Evolutionary conservation across 2,888 invertebrate genomes (phyloP).

Genomic region (Nomada lathburiana): DNA sequence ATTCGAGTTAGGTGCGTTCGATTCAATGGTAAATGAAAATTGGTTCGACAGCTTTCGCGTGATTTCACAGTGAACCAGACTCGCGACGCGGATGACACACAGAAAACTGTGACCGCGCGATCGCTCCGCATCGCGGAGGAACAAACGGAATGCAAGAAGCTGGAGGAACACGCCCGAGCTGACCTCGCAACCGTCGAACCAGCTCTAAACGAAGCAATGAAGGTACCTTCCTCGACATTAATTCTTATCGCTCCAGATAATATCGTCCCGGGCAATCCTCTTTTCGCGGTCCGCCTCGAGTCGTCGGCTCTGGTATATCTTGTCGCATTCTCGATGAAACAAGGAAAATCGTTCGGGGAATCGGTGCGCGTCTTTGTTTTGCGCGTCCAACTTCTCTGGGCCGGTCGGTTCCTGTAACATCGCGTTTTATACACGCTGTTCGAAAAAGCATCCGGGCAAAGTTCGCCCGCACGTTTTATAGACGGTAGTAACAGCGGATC

Average conservation of each 20-base stretch:
- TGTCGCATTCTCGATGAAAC: conserved; percentile 19
- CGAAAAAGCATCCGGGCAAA: conserved; percentile 20
- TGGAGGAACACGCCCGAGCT: conserved; percentile 92
- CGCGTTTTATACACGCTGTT: conserved; percentile 22
- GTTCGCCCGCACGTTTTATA: neutral
- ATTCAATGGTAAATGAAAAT: no score
- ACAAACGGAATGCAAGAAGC: conserved; percentile 91
- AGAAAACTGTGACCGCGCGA: conserved; percentile 90
- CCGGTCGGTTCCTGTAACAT: conserved; percentile 10
- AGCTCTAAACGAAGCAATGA: conserved; percentile 93
- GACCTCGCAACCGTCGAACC: conserved; percentile 95
- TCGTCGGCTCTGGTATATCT: neutral
- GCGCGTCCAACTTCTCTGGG: neutral
- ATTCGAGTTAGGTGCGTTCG: no score
- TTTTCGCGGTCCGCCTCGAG: conserved; percentile 20
- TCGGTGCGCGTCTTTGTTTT: neutral
- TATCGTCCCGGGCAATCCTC: conserved; percentile 12
- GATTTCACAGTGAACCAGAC: conserved; percentile 88
- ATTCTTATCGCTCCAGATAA: conserved; percentile 29
- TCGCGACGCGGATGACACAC: conserved; percentile 92
- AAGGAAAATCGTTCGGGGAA: conserved; percentile 1
- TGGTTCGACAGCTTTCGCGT: neutral
- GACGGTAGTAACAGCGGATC: conserved; percentile 2
- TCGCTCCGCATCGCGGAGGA: conserved; percentile 92
- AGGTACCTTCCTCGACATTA: conserved; percentile 77